phyloP scores from a whole-genome alignment of 2,888 invertebrate species.

The Drosophila cracens region DNA sequence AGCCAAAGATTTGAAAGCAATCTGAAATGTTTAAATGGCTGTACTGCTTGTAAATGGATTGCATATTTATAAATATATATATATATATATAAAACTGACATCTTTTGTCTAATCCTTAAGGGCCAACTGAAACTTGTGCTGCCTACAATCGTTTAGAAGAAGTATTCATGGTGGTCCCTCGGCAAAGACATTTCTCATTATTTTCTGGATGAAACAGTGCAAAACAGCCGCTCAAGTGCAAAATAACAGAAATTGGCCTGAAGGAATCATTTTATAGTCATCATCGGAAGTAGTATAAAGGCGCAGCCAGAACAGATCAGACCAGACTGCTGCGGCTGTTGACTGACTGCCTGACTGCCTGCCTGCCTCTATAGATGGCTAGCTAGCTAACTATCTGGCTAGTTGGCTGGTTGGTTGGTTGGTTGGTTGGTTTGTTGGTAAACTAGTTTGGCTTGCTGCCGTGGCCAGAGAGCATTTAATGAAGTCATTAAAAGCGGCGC shows the following conservation, averaged over 20 bases:
- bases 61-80: neutral
- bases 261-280: constrained; percentile 77
- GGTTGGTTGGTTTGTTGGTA: constrained; percentile 18
- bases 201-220: constrained; percentile 21
- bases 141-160: constrained; percentile 14
- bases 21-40: constrained; percentile 22
- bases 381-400: neutral
- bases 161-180: constrained; percentile 49
- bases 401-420: neutral
- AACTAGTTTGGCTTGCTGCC: constrained; percentile 33
- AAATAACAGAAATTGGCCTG: constrained; percentile 63
- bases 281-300: constrained; percentile 71
- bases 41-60: constrained; percentile 6
- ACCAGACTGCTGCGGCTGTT: constrained; percentile 18
- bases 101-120: constrained; percentile 15
- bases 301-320: constrained; percentile 25
- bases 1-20: constrained; percentile 55
- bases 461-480: constrained; percentile 72
- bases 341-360: constrained; percentile 25
- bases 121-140: constrained; percentile 4
- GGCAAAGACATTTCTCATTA: constrained; percentile 47
- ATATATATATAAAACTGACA: neutral
- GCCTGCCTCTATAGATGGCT: constrained; percentile 5
- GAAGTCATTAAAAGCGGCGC: constrained; percentile 84
- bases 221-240: constrained; percentile 38